A percentile compares a stretch with the other conserved stretches of the same genome.
These are phyloP conservation scores for Tenthredo notha DNA, from an alignment of 2,888 invertebrate species.

Conservation along the genomic window DNA sequence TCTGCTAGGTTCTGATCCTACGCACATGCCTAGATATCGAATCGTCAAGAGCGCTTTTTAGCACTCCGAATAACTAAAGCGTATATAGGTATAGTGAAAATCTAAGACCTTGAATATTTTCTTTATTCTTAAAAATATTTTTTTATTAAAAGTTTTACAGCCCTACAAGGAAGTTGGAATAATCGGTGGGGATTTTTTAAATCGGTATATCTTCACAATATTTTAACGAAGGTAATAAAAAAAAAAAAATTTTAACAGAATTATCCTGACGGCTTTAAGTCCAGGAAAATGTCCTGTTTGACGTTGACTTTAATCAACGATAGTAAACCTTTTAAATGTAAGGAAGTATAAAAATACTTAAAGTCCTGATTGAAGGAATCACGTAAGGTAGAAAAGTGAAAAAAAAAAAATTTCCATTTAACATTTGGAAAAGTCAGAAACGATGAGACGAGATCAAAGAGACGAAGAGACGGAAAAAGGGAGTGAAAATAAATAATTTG, in stretches of 20 bases:
- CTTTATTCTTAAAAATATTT: background rate
- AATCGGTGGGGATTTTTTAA: background rate
- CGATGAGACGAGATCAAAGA: constrained; percentile 23
- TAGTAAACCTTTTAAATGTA: background rate
- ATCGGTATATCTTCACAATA: background rate
- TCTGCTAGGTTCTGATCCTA: constrained; percentile 40
- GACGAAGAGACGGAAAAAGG: background rate
- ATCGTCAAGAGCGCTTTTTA: constrained; percentile 6
- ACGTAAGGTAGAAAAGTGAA: background rate
- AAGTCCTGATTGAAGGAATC: background rate
- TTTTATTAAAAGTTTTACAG: background rate
- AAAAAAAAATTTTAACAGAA: background rate
- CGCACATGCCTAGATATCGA: constrained; percentile 33
- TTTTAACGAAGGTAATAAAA: background rate
- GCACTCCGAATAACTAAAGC: background rate
- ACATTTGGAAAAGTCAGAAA: background rate
- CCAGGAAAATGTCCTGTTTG: background rate
- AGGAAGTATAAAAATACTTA: background rate
- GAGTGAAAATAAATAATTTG: background rate
- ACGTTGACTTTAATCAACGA: background rate
- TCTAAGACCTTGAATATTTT: background rate
- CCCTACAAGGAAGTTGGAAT: background rate
- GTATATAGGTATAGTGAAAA: background rate
- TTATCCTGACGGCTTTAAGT: background rate
- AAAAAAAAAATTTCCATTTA: background rate